Percentiles rank a stretch among this genome's conserved stretches.
Conservation (phyloP, 2,888 invertebrate genomes). For the Hecatera dysodea region DNA sequence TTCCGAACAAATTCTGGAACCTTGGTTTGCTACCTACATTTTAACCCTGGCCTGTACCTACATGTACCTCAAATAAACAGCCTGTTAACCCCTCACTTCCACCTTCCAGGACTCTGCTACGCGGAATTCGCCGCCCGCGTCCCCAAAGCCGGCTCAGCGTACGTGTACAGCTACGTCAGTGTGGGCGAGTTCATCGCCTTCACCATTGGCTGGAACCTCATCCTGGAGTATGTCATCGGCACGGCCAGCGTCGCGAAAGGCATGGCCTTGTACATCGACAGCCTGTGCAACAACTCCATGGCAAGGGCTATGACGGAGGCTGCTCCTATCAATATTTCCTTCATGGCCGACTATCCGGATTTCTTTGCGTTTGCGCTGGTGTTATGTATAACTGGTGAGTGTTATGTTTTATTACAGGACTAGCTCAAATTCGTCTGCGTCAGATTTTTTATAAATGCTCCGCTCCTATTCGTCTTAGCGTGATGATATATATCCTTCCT, state of each 20-base stretch:
- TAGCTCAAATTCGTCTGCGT: too few species aligned
- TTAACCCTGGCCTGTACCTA: too few species aligned
- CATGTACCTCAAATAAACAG: not conserved
- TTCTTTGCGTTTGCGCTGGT: conserved; percentile 94
- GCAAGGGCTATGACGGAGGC: conserved; percentile 91
- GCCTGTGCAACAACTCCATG: conserved; percentile 93
- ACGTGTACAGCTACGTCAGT: conserved; percentile 97
- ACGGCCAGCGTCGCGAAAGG: conserved; percentile 95
- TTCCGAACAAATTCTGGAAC: too few species aligned
- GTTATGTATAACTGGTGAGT: conserved; percentile 92
- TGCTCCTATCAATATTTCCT: conserved; percentile 92
- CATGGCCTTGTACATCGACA: conserved; percentile 95
- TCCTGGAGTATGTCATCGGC: conserved; percentile 96
- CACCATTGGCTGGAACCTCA: conserved; percentile 98
- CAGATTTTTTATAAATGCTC: too few species aligned
- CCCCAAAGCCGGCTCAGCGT: conserved; percentile 97
- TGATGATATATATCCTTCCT: too few species aligned
- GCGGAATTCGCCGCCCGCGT: conserved; percentile 97
- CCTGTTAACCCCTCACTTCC: not conserved
- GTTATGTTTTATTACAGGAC: not conserved
- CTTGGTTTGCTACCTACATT: too few species aligned
- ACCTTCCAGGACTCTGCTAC: conserved; percentile 94
- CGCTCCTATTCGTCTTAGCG: too few species aligned
- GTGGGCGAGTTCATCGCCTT: conserved; percentile 98
- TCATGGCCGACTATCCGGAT: conserved; percentile 94